phyloP scores from a whole-genome alignment of 2,113 vertebrate species.

The Corvus moneduloides region DNA sequence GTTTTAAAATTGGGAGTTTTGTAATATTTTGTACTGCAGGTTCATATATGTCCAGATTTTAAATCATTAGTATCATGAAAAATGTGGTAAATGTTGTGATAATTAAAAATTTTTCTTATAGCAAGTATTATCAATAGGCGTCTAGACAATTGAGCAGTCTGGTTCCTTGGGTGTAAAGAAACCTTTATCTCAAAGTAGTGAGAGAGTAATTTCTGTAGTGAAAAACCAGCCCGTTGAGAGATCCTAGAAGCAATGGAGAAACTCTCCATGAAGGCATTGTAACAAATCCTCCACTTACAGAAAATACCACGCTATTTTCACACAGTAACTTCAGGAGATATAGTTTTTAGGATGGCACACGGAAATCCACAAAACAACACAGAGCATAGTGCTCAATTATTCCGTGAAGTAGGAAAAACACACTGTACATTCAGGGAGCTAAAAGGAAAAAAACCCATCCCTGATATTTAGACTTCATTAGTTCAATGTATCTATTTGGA shows the following conservation, averaged over 20 bases:
- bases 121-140: neutral
- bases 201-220: neutral
- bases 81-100: neutral
- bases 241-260: neutral
- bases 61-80: neutral
- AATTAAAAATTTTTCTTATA: neutral
- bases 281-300: neutral
- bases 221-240: neutral
- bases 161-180: neutral
- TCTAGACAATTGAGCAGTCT: neutral
- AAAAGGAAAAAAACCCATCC: neutral
- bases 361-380: neutral
- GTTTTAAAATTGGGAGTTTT: neutral
- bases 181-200: neutral
- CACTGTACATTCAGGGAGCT: neutral
- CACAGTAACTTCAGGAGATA: neutral
- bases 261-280: neutral
- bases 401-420: neutral
- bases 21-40: neutral
- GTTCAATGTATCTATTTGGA: neutral
- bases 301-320: neutral
- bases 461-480: neutral
- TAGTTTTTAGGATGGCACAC: neutral
- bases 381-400: neutral
- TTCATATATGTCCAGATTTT: neutral